Base-by-base conservation (phyloP, 1,140 invertebrate genomes). In the Brachionus paranguensis region DNA sequence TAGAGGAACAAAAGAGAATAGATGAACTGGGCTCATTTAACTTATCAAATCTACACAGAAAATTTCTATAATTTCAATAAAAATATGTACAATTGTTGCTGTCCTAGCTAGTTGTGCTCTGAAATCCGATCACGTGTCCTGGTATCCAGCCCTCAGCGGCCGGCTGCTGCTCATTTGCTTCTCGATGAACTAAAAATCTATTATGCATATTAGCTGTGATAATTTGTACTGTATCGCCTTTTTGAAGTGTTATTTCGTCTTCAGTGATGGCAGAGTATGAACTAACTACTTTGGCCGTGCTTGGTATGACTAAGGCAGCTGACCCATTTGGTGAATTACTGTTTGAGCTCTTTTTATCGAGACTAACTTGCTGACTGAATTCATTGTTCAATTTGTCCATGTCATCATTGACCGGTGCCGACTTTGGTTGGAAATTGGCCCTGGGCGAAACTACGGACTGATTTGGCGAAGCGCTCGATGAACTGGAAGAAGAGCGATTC, bases 91-190 rank as follows among this genome's bases (percentile, higher is more conserved):
- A 41, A 41, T n/a, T 14, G 3, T 6, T 37, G 17, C 14, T n/a
- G 12, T 45, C 47, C 33, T 70, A 76, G 43, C 43, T 76, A 12
- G 72, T 47, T 53, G 64, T 68, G 60, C 60, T 83, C 14, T 83
- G 20, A 47, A 84, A 72, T 11, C 87, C 88, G 53, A 93, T 89
- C 4, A 93, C 90, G 86, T 91, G 91, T 29, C 91, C 89, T 1
- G 93, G 93, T 55, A 93, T 90, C 92, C 92, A 93, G 0, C 92
- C 91, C 84, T 91, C 90, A 12, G 89, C 89, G n/a, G 89, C 91
- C 85, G 86, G 90, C 87, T 85, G 88, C 79, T 85, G 86, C 2
- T 87, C 84, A 84, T 88, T 89, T 72, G 88, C 89, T 24, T 88
- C 88, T 43, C 88, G 86, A 78, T 89, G 87, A 17, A 89, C 88